Percentiles rank a stretch among this genome's conserved stretches.
phyloP scores from a whole-genome alignment of 2,797 vertebrate genomes.

The Leucoraja ocellata region DNA sequence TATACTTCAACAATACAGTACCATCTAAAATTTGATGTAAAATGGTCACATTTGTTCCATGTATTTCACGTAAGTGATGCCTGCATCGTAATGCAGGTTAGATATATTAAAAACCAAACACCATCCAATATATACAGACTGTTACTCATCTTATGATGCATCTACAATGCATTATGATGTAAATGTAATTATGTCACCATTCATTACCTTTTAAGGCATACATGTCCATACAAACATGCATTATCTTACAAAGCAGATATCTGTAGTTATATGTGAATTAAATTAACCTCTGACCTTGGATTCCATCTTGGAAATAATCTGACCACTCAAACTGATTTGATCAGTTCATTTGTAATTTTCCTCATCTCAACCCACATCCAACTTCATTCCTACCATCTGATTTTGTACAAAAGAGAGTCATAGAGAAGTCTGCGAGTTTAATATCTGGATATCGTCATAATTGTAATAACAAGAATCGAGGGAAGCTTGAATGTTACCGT shows the following conservation, averaged over 20 bases:
- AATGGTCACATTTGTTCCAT: constrained; percentile 30
- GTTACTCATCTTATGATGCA: constrained; percentile 30
- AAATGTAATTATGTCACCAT: neutral
- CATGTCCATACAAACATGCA: constrained; percentile 12
- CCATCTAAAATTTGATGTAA: constrained; percentile 14
- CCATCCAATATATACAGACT: constrained; percentile 23
- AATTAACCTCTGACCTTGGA: neutral
- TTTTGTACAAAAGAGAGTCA: neutral
- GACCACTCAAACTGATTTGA: neutral
- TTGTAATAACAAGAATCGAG: neutral
- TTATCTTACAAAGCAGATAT: neutral
- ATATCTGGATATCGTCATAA: neutral
- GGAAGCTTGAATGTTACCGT: neutral
- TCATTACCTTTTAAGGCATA: constrained; percentile 30
- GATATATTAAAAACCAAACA: neutral
- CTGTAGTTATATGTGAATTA: neutral
- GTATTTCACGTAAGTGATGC: constrained; percentile 15
- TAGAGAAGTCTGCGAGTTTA: neutral
- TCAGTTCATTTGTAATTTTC: neutral
- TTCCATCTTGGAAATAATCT: neutral
- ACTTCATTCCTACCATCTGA: neutral
- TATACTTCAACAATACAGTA: constrained; percentile 36
- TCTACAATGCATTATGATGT: constrained; percentile 12
- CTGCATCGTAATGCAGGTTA: constrained; percentile 1
- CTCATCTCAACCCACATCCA: neutral